Base-by-base conservation (phyloP, 2,888 invertebrate species). In the Amiota mariae region DNA sequence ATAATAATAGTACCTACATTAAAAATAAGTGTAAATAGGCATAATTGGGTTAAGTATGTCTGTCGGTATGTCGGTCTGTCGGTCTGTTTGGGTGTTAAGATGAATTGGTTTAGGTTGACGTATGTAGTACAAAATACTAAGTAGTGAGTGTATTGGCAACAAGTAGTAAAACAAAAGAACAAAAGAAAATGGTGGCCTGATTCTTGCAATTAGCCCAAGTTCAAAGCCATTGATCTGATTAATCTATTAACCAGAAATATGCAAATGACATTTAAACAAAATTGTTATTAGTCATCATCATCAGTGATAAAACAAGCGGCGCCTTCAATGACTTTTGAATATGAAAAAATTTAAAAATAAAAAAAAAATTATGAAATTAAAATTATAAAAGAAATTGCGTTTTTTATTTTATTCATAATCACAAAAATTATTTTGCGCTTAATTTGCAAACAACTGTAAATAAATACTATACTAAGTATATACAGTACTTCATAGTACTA, bases 21-120 rank as follows among this genome's bases (percentile, higher is more conserved):
- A 36, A 6, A 6, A 36, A 36, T 36, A 36, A 18, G 15, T 59
- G 6, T 9, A 59, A 59, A 59, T 11, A 20, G 8, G 15, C 59
- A 59, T 59, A 59, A 59, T 59, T 59, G 20, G 59, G 59, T 59
- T 59, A 59, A 20, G 59, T 11, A 11, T 59, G 11, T 15, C 15
- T 54, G 54, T 54, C 54, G 54, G n/a, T 15, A 54, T n/a, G 54
- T 36, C 36, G n/a, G 54, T 13, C 15, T n/a, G 54, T 36, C 36
- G n/a, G 54, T 13, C 15, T 11, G 54, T 13, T 12, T 4, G 54
- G 54, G 54, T 12, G 54, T n/a, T 54, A 1, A 54, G 4, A 54
- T 54, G 13, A 12, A n/a, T 8, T 54, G 36, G 8, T 36, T 6
- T 36, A 36, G 36, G 4, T 54, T 54, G 54, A 54, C 54, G 54